Percentiles rank a stretch among this genome's conserved stretches.
Conservation (phyloP, 2,113 vertebrate genomes). For the Thamnophis sirtalis region DNA sequence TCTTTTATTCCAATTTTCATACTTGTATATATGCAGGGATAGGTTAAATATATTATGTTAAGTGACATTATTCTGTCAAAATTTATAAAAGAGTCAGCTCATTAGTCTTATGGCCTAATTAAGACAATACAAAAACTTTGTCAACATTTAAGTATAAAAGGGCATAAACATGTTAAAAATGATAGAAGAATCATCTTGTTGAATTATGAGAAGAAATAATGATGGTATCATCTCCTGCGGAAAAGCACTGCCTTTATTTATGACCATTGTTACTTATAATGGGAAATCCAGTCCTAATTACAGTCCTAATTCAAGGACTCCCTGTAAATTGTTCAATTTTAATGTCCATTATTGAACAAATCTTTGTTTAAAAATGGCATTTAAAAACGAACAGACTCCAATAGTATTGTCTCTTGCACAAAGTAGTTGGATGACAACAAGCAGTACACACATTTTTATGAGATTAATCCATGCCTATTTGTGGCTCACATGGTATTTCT, state of each 20-base stretch:
- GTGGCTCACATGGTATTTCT: conserved; percentile 12
- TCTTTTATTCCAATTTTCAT: neutral
- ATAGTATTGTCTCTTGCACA: conserved; percentile 56
- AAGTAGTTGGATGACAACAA: conserved; percentile 55
- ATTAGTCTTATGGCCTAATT: neutral
- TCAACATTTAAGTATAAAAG: neutral
- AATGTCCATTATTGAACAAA: neutral
- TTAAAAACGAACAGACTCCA: conserved; percentile 38
- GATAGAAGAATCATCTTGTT: neutral
- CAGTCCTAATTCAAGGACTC: neutral
- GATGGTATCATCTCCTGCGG: neutral
- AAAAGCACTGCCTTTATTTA: neutral
- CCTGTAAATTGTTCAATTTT: neutral
- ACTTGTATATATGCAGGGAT: neutral
- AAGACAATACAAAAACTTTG: neutral
- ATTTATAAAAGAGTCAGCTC: neutral
- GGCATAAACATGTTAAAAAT: neutral
- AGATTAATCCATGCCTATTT: conserved; percentile 33
- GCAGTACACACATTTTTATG: conserved; percentile 48
- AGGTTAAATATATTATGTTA: neutral
- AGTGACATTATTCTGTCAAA: neutral
- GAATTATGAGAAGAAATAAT: neutral
- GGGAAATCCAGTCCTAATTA: neutral
- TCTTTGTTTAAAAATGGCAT: conserved; percentile 49
- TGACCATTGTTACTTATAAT: neutral